phyloP scores from a whole-genome alignment of 2,888 invertebrate species.

The Chironomus riparius region DNA sequence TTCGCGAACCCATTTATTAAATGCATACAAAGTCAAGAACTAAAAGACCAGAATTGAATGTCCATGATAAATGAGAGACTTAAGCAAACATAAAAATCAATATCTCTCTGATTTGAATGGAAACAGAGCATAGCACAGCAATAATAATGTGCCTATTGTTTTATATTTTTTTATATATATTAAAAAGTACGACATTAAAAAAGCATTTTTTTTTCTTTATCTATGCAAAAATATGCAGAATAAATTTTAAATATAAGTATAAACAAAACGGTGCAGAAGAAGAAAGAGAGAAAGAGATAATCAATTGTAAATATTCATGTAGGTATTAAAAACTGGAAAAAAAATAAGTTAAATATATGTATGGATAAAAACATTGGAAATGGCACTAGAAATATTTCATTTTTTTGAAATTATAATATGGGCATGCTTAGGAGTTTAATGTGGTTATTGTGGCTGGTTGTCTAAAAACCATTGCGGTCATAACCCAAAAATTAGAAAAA shows the following conservation, averaged over 20 bases:
- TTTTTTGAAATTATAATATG: too few species aligned
- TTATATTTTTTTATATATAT: not conserved
- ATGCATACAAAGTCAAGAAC: not conserved
- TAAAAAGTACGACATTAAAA: not conserved
- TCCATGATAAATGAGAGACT: constrained; percentile 5
- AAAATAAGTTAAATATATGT: not conserved
- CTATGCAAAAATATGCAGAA: constrained; percentile 17
- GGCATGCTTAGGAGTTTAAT: too few species aligned
- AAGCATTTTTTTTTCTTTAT: not conserved
- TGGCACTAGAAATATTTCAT: not conserved
- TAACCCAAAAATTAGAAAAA: too few species aligned
- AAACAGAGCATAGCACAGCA: not conserved
- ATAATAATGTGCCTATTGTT: not conserved
- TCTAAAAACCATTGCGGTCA: too few species aligned
- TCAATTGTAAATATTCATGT: constrained; percentile 14
- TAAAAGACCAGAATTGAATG: not conserved
- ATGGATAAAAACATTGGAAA: not conserved
- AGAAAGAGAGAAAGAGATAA: constrained; percentile 6
- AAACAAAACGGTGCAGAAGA: not conserved
- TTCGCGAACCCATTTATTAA: too few species aligned
- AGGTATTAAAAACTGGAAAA: not conserved
- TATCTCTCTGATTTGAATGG: not conserved
- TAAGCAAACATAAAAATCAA: not conserved
- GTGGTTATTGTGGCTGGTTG: too few species aligned
- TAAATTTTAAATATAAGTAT: not conserved